phyloP scores from a whole-genome alignment of 1,140 invertebrate species.

The Philopotamus ludificatus region DNA sequence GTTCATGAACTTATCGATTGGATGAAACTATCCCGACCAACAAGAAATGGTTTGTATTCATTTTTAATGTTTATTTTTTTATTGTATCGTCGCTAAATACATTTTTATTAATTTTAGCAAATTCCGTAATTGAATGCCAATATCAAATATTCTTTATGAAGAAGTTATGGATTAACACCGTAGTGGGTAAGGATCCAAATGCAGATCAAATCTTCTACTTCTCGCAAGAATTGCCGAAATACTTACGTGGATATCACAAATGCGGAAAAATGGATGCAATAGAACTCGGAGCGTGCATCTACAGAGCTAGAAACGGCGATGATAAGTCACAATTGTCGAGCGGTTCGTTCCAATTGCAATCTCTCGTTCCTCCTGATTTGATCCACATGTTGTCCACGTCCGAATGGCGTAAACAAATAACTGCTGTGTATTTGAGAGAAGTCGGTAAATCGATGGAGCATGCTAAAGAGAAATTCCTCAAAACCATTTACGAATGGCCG shows the following conservation, averaged over 20 bases:
- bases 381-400: constrained; percentile 67
- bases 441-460: constrained; percentile 61
- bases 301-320: constrained; percentile 73
- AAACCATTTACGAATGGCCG: constrained; percentile 76
- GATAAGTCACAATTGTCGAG: constrained; percentile 63
- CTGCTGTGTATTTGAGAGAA: constrained; percentile 64
- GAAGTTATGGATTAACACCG: constrained; percentile 90
- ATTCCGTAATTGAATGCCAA: constrained; percentile 69
- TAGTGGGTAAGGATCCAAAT: constrained; percentile 83
- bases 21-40: constrained; percentile 77
- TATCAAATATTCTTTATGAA: constrained; percentile 97
- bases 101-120: constrained; percentile 44
- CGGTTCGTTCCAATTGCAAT: constrained; percentile 67
- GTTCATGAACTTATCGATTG: constrained; percentile 84
- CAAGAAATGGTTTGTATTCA: constrained; percentile 63
- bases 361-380: constrained; percentile 80
- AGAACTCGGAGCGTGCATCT: constrained; percentile 77
- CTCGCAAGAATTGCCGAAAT: constrained; percentile 92
- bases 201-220: constrained; percentile 94
- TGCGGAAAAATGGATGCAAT: constrained; percentile 77
- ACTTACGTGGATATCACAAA: constrained; percentile 85
- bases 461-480: constrained; percentile 83
- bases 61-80: constrained; percentile 18
- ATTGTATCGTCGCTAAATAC: not conserved
- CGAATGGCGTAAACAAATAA: constrained; percentile 83